Conservation (phyloP, 1,140 invertebrate species). For the Adelges cooleyi region DNA sequence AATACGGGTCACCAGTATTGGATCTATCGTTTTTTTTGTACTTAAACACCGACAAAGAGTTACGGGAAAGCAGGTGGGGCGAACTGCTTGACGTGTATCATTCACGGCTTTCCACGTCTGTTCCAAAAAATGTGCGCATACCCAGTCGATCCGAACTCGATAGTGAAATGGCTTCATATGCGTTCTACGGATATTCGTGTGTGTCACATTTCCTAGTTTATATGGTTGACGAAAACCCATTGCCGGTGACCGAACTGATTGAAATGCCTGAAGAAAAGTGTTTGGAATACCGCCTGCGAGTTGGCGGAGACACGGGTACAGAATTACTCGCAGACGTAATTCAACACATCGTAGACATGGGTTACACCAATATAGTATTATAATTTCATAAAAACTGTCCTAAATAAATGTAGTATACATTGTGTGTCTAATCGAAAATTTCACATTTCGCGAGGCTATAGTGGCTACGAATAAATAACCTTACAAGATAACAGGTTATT, state of each 20-base stretch:
- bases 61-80: slow-evolving; percentile 33
- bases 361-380: no score
- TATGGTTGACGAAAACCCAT: not conserved
- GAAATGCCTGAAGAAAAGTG: no score
- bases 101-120: not conserved
- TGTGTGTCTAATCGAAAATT: no score
- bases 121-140: not conserved
- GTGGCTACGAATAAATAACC: no score
- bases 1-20: slow-evolving; percentile 36
- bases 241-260: no score
- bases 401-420: no score
- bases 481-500: no score
- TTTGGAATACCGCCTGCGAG: no score
- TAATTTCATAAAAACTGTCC: no score
- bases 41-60: slow-evolving; percentile 34
- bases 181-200: not conserved
- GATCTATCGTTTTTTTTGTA: slow-evolving; percentile 40
- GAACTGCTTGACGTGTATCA: slow-evolving; percentile 37
- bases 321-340: not conserved
- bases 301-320: not conserved
- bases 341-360: slow-evolving; percentile 10
- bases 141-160: not conserved
- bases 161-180: not conserved
- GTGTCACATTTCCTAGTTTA: not conserved
- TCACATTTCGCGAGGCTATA: no score